These are phyloP conservation scores for Sphaeridia pumilis DNA, from an alignment of 2,888 invertebrate genomes.

Conservation along the genomic window DNA sequence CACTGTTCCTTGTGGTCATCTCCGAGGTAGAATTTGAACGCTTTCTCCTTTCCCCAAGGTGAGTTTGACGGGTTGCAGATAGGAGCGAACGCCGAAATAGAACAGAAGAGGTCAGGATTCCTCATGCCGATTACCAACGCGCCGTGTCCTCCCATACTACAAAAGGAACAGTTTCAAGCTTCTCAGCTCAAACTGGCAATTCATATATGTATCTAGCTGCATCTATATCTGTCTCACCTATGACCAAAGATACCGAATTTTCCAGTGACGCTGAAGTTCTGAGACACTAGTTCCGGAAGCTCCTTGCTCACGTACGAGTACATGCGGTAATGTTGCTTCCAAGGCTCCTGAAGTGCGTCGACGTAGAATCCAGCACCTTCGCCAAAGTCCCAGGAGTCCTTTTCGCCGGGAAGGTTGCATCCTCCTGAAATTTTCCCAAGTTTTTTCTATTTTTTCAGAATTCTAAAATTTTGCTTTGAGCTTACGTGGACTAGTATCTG, in stretches of 20 bases:
- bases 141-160: conserved; percentile 97
- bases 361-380: conserved; percentile 91
- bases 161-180: conserved; percentile 35
- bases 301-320: conserved; percentile 85
- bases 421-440: too few species aligned
- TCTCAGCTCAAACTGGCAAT: too few species aligned
- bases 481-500: conserved; percentile 81
- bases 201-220: too few species aligned
- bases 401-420: conserved; percentile 77
- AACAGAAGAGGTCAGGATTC: conserved; percentile 54
- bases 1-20: conserved; percentile 45
- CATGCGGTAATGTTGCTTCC: conserved; percentile 90
- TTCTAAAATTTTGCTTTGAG: too few species aligned
- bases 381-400: conserved; percentile 89
- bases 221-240: conserved; percentile 38
- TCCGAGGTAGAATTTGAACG: conserved; percentile 69
- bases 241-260: conserved; percentile 43
- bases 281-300: conserved; percentile 59
- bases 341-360: conserved; percentile 80
- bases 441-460: not conserved
- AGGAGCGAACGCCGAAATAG: conserved; percentile 88
- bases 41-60: conserved; percentile 73
- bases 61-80: conserved; percentile 76
- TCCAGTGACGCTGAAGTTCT: conserved; percentile 54
- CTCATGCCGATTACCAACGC: conserved; percentile 79